Conservation (phyloP, 92 coral and sea anemone species). For the Epizoanthus stellaris region DNA sequence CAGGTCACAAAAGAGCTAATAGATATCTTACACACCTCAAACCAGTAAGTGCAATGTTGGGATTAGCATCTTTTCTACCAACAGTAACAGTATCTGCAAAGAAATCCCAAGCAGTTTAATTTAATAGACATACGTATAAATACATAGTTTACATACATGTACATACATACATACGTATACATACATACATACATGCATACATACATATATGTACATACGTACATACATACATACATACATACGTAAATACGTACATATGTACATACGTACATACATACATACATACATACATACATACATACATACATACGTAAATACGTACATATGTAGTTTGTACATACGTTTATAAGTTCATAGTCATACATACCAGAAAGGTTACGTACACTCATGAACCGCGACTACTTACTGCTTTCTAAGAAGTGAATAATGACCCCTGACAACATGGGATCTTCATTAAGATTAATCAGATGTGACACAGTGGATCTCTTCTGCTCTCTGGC, state of each 20-base stretch:
- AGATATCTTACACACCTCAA: slow-evolving; percentile 68
- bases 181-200: too few species aligned
- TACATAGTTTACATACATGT: too few species aligned
- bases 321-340: too few species aligned
- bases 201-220: too few species aligned
- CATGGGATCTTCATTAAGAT: slow-evolving; percentile 93
- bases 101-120: background rate
- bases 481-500: slow-evolving; percentile 53
- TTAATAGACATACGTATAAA: background rate
- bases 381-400: background rate
- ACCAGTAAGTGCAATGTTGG: slow-evolving; percentile 81
- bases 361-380: too few species aligned
- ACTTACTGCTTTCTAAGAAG: slow-evolving; percentile 86
- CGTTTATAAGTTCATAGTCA: too few species aligned
- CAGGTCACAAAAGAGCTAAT: background rate
- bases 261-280: too few species aligned
- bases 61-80: slow-evolving; percentile 93
- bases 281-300: too few species aligned
- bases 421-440: slow-evolving; percentile 91
- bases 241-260: too few species aligned
- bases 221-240: too few species aligned
- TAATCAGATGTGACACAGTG: slow-evolving; percentile 81
- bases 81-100: slow-evolving; percentile 77
- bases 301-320: too few species aligned
- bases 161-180: background rate